A percentile compares a stretch with the other conserved stretches of the same genome.
These are phyloP conservation scores for Suncus etruscus DNA, from an alignment of 2,113 vertebrate genomes.

Conservation along the genomic window DNA sequence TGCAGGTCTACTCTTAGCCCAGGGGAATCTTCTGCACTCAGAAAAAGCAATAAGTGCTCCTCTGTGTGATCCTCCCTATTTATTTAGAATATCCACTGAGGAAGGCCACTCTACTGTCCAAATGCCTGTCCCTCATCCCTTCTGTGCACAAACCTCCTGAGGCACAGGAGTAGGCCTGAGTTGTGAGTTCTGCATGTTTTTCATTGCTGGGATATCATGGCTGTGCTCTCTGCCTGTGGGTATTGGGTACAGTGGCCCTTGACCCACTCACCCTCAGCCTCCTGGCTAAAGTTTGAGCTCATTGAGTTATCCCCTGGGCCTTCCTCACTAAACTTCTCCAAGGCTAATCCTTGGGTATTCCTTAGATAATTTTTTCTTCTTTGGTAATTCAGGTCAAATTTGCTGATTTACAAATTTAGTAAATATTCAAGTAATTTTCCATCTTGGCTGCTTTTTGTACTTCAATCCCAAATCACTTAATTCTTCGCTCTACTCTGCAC, in stretches of 20 bases:
- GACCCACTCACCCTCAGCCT: not conserved
- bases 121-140: too few relatives aligned
- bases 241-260: not conserved
- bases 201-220: not conserved
- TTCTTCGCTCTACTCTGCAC: not conserved
- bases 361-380: not conserved
- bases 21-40: not conserved
- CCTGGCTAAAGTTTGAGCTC: not conserved
- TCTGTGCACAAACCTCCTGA: not conserved
- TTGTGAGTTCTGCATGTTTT: accelerated
- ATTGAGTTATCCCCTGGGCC: not conserved
- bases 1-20: not conserved
- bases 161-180: too few relatives aligned
- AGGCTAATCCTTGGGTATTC: not conserved
- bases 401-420: not conserved
- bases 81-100: not conserved
- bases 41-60: too few relatives aligned
- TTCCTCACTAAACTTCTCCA: not conserved
- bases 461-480: not conserved
- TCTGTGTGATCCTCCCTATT: not conserved
- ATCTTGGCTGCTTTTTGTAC: not conserved
- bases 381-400: not conserved
- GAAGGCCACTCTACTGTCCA: not conserved
- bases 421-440: slow-evolving; percentile 38
- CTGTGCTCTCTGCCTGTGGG: accelerated